Conservation (phyloP, 2,888 invertebrate species). For the Ectemnius continuus region DNA sequence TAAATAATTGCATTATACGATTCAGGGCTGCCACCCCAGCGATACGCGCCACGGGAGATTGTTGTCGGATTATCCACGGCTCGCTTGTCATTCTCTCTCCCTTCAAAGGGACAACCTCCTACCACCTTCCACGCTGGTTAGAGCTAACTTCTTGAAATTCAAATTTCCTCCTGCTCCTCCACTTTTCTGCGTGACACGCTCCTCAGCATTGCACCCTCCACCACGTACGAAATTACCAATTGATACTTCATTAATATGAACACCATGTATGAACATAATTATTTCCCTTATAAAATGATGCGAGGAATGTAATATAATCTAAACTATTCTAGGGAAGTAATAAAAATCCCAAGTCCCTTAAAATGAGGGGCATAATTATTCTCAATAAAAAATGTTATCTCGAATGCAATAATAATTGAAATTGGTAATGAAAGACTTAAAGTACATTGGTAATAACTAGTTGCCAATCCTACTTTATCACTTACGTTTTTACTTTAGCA, state of each 20-base stretch:
- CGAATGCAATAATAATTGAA: too few relatives aligned
- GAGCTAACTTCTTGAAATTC: slow-evolving; percentile 62
- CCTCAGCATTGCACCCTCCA: not conserved
- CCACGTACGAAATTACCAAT: not conserved
- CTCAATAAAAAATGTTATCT: too few relatives aligned
- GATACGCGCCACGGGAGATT: slow-evolving; percentile 58
- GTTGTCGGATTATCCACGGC: slow-evolving; percentile 65
- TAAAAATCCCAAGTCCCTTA: too few relatives aligned
- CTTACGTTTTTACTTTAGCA: too few relatives aligned
- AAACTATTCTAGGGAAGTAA: too few relatives aligned
- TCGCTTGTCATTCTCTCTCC: slow-evolving; percentile 58
- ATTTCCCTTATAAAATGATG: too few relatives aligned
- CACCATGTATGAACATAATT: too few relatives aligned
- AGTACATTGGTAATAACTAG: too few relatives aligned
- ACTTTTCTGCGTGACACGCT: slow-evolving; percentile 15
- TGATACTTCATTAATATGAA: not conserved
- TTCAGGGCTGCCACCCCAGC: slow-evolving; percentile 43
- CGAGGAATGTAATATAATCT: too few relatives aligned
- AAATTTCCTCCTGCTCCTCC: slow-evolving; percentile 40
- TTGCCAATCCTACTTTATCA: too few relatives aligned
- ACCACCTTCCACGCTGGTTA: not conserved
- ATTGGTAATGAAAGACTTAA: too few relatives aligned
- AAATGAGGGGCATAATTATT: too few relatives aligned
- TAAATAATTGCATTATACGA: slow-evolving; percentile 74
- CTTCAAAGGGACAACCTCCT: slow-evolving; percentile 46